Evolutionary conservation across 1,140 invertebrate genomes (phyloP), one percentile per base, ranked within the genome.

Genomic region (Steinernema khuongi): DNA sequence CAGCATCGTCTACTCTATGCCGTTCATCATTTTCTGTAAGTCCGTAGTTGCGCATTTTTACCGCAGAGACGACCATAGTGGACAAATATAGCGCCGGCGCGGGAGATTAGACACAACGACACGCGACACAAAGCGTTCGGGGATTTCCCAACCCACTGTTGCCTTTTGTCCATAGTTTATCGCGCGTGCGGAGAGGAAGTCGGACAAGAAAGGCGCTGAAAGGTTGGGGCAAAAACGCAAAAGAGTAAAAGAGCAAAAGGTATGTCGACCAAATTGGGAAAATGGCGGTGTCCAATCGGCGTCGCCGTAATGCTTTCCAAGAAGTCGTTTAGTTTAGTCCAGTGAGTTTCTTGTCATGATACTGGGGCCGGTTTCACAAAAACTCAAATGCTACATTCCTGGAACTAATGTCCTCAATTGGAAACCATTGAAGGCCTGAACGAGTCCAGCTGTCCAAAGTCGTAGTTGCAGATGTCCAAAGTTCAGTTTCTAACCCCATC

Each of bases 11-110:
- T 83, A 80, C 68, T 78, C 80, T 31, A 94, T 94, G 18, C 94
- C 94, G 1, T 96, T 96, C 83, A 89, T 97, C 33, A 94, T 96
- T 91, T 91, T 96, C 76, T 94, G 94, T 96, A 89, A 91, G 90
- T 88, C 18, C 67, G 19, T 74, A 29, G 33, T 33, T 69, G 19
- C 29, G 19, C n/a, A 11, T 31, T 14, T 33, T 1, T 32, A 17
- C 44, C 7, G 2, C 7, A 18, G 14, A 22, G 11, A 29, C 30
- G 33, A 11, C 30, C 68, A 31, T 11, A 17, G 17, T 7, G 33
- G 33, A 30, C 7, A 69, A 69, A 60, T 7, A 60, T 14, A 7
- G 19, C 7, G 19, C 11, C 14, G 19, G 19, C 7, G 19, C 11
- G 26, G 19, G 26, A 22, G 50, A 60, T 60, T 60, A 60, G 50